These are phyloP conservation scores for Anarhynchus alexandrinus DNA, from an alignment of 2,113 vertebrate species.

Conservation along the genomic window DNA sequence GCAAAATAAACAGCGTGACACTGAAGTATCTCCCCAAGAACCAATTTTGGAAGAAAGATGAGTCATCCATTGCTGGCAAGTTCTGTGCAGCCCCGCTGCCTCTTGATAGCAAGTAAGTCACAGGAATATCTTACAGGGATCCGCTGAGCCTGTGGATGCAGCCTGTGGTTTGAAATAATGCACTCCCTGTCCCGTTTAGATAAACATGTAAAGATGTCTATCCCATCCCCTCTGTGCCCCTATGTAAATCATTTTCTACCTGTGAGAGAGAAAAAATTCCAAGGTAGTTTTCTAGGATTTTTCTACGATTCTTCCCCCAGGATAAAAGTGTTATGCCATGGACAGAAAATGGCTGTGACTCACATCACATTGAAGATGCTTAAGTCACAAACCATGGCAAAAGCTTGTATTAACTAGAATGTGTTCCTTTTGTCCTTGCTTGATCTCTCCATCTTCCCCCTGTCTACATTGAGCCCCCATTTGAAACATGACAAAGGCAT, in stretches of 20 bases:
- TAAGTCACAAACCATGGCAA: background rate
- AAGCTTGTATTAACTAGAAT: background rate
- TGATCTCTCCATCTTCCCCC: background rate
- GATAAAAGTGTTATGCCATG: background rate
- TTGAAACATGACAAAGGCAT: background rate
- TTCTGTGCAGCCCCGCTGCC: slow-evolving; percentile 70
- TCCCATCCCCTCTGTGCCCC: background rate
- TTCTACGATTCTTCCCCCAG: background rate
- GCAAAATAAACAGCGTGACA: slow-evolving; percentile 52
- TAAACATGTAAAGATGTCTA: background rate
- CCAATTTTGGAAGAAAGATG: slow-evolving; percentile 54
- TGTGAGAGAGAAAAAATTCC: background rate
- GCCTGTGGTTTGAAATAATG: background rate
- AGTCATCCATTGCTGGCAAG: slow-evolving; percentile 14
- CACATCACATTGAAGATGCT: background rate
- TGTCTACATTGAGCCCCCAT: background rate
- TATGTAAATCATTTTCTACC: background rate
- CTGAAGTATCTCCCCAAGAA: slow-evolving; percentile 52
- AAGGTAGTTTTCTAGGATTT: background rate
- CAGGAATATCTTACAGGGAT: background rate
- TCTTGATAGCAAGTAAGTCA: slow-evolving; percentile 63
- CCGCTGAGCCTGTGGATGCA: background rate
- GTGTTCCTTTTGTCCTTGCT: background rate
- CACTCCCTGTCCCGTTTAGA: background rate
- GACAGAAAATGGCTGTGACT: background rate